Evolutionary conservation across 2,888 invertebrate species (phyloP).

Genomic region (Ceraclea dissimilis): DNA sequence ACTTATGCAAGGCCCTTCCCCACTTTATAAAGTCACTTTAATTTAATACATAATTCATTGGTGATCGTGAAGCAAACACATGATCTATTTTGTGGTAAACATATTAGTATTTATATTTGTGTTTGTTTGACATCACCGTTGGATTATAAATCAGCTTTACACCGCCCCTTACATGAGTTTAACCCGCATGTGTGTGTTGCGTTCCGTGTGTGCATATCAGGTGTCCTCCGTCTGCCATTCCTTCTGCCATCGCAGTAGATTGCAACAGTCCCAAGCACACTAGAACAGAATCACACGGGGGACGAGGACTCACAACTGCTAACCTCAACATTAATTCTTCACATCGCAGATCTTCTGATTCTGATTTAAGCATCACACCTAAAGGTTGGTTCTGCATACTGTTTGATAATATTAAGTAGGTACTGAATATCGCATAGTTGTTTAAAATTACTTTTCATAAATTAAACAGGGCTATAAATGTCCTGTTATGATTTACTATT

Average conservation of each 20-base stretch:
- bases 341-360: slow-evolving; percentile 83
- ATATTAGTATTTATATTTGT: too few relatives aligned
- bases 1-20: too few relatives aligned
- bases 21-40: too few relatives aligned
- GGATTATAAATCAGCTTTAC: not conserved
- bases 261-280: slow-evolving; percentile 40
- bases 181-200: slow-evolving; percentile 28
- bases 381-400: slow-evolving; percentile 83
- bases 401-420: too few relatives aligned
- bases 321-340: slow-evolving; percentile 24
- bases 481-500: too few relatives aligned
- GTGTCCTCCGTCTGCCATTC: slow-evolving; percentile 32
- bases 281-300: slow-evolving; percentile 50
- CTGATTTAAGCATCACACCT: slow-evolving; percentile 86
- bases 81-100: too few relatives aligned
- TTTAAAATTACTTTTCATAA: too few relatives aligned
- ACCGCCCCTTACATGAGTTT: slow-evolving; percentile 9
- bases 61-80: too few relatives aligned
- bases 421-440: too few relatives aligned
- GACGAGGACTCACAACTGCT: slow-evolving; percentile 32
- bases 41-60: too few relatives aligned
- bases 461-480: too few relatives aligned
- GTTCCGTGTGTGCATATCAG: slow-evolving; percentile 33
- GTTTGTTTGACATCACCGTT: not conserved
- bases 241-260: slow-evolving; percentile 14